Evolutionary conservation across 2,888 invertebrate species (phyloP), one percentile per base, ranked within the genome.

Genomic region (Erannis defoliaria): DNA sequence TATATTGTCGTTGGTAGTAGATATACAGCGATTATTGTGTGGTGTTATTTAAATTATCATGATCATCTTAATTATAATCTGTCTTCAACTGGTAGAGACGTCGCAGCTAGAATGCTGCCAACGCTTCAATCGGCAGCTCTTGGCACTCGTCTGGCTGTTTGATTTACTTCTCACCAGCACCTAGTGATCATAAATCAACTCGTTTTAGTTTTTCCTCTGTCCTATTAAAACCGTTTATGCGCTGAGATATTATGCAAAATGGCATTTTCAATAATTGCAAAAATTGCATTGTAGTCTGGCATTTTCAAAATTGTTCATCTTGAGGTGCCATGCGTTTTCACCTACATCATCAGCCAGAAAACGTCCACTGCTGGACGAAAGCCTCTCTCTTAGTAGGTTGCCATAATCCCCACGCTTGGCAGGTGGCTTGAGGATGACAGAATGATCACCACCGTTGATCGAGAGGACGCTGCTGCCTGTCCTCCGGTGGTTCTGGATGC

Each of bases 131-230:
- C 84, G 80, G 69, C 72, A 70, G 72, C 80, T 82, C 80, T 91
- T 92, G 92, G 91, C 92, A 90, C 73, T 78, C 80, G 9, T 16
- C 42, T 80, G 77, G 70, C 76, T 74, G 81, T 87, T 85, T 91
- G 91, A 92, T 91, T 90, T 91, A 90, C 85, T 86, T 85, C 88
- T 88, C 89, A 88, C 81, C 88, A 87, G 81, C 81, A 81, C 71
- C 78, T 76, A 77, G 74, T 71, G 70, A 72, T 78, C 81, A 78
- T 85, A 85, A 81, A 84, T 84, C 78, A 77, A 70, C 67, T 72
- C 76, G 70, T 71, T 64, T 55, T 70, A 59, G 50, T 55, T 35
- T 62, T 63, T 61, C 66, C 53, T 73, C 67, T 70, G 67, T 66
- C 64, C 68, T 66, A 65, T 67, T 64, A 60, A 40, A 51, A 51